phyloP scores from a whole-genome alignment of 2,113 vertebrate species.

The Lonchura striata region DNA sequence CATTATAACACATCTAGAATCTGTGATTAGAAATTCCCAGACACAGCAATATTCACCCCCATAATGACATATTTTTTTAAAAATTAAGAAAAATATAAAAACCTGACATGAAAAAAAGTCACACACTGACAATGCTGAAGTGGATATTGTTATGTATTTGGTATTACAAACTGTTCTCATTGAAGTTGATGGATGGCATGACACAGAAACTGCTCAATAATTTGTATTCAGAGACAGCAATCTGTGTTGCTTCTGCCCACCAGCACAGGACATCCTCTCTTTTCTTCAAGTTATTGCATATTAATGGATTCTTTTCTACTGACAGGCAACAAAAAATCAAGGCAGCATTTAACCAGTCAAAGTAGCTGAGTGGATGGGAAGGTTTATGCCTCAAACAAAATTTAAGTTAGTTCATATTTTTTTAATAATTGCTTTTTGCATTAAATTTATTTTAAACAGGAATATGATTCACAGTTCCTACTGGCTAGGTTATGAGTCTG shows the following conservation, averaged over 20 bases:
- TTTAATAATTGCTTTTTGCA: conserved; percentile 52
- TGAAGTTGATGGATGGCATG: conserved; percentile 18
- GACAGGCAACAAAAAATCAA: conserved; percentile 47
- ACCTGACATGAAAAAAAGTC: neutral
- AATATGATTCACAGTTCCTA: conserved; percentile 47
- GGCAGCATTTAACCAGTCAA: conserved; percentile 19
- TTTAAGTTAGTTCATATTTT: conserved; percentile 58
- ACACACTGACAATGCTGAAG: neutral
- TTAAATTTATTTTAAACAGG: conserved; percentile 53
- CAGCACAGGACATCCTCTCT: conserved; percentile 29
- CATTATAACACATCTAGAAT: neutral
- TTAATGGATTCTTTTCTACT: conserved; percentile 31
- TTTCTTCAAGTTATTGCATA: conserved; percentile 49
- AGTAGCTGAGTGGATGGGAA: conserved; percentile 24
- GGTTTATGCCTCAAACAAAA: conserved; percentile 43
- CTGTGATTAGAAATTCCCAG: neutral
- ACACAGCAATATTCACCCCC: neutral
- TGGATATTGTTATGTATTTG: neutral
- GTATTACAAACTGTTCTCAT: neutral
- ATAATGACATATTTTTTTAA: neutral
- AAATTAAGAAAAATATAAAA: neutral
- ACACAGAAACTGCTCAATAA: conserved; percentile 7
- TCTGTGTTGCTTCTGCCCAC: conserved; percentile 41
- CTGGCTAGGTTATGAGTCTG: conserved; percentile 22
- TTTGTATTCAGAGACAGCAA: conserved; percentile 49